These are phyloP conservation scores for Cerceris ruficornis DNA, from an alignment of 2,888 invertebrate species.

Conservation along the genomic window DNA sequence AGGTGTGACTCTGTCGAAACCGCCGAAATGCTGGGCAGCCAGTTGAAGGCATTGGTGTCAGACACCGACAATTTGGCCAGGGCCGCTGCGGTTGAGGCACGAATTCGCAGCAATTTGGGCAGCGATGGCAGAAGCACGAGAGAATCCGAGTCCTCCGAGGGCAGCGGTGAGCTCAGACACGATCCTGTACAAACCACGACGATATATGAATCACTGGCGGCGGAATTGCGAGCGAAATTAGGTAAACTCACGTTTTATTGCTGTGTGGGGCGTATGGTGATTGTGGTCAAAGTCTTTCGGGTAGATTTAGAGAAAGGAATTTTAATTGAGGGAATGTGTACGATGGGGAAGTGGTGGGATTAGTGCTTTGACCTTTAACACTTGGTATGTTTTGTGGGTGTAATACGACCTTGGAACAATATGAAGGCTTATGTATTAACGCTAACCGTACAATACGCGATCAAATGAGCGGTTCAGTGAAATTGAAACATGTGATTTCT, in stretches of 20 bases:
- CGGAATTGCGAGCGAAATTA: slow-evolving; percentile 92
- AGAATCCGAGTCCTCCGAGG: slow-evolving; percentile 89
- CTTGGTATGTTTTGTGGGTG: too few species aligned
- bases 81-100: slow-evolving; percentile 88
- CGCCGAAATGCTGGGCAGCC: slow-evolving; percentile 92
- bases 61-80: slow-evolving; percentile 77
- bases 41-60: slow-evolving; percentile 88
- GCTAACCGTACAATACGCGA: too few species aligned
- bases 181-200: slow-evolving; percentile 88
- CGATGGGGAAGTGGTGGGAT: too few species aligned
- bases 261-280: too few species aligned
- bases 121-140: slow-evolving; percentile 84
- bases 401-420: too few species aligned
- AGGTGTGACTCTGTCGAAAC: slow-evolving; percentile 97
- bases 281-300: too few species aligned
- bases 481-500: too few species aligned
- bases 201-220: slow-evolving; percentile 95
- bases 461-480: too few species aligned
- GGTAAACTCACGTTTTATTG: slow-evolving; percentile 75
- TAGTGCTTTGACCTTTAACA: too few species aligned
- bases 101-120: slow-evolving; percentile 89
- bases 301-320: too few species aligned
- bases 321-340: too few species aligned
- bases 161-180: slow-evolving; percentile 88
- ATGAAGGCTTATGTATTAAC: too few species aligned